Conservation (phyloP, 2,797 vertebrate genomes). For the Carcharodon carcharias region DNA sequence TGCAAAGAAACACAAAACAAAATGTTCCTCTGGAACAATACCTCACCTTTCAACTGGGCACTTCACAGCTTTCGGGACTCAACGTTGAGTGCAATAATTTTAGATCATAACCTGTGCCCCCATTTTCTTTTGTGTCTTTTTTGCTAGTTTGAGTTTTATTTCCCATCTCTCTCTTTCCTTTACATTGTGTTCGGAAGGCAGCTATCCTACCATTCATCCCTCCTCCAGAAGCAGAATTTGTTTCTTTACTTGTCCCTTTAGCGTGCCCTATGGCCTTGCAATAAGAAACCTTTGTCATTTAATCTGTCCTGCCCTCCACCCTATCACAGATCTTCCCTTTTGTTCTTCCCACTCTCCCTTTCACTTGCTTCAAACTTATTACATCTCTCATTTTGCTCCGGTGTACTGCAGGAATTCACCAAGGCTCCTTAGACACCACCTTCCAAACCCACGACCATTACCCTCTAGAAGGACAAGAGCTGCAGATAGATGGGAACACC, state of each 20-base stretch:
- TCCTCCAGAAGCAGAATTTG: not conserved
- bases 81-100: not conserved
- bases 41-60: not conserved
- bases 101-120: not conserved
- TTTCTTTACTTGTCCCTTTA: not conserved
- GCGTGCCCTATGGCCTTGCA: not conserved
- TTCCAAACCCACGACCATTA: too few species aligned
- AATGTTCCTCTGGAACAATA: not conserved
- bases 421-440: too few species aligned
- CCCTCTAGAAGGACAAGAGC: too few species aligned
- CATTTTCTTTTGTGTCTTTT: not conserved
- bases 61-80: not conserved
- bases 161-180: not conserved
- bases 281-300: not conserved
- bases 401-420: too few species aligned
- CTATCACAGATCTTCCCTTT: not conserved
- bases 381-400: not conserved
- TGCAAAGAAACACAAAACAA: not conserved
- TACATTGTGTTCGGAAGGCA: not conserved
- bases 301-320: not conserved
- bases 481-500: too few species aligned
- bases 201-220: not conserved
- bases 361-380: not conserved
- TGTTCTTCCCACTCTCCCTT: not conserved
- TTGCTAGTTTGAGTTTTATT: not conserved